Evolutionary conservation across 2,113 vertebrate genomes (phyloP), one percentile per base, ranked within the genome.

Genomic region (Oceanodroma tethys): DNA sequence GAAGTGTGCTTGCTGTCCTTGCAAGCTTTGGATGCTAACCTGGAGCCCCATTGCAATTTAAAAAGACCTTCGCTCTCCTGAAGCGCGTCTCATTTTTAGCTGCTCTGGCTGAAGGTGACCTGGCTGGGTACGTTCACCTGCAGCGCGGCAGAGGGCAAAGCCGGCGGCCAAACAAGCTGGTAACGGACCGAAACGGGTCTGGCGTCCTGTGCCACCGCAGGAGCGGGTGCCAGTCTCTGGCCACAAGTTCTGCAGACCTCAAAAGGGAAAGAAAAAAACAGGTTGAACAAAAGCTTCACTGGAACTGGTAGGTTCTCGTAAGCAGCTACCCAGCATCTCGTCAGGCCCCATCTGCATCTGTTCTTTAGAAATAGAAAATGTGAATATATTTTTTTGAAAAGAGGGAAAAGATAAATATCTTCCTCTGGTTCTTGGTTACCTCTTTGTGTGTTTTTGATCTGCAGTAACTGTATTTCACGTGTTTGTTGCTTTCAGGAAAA

Each of bases 301-400:
- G 56, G 55, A n/a, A 11, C 13, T 22, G 50, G 4, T 4, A 0
- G 0, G 0, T 45, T 55, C 18, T 32, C 3, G 2, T 62, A 14
- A 71, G 68, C 50, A 23, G 68, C 25, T 40, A 7, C 52, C 34
- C 70, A 6, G 34, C 11, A 26, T 58, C 60, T 59, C 81, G 83
- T 34, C 27, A 1, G 59, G 27, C 36, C 71, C 2, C 1, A 1
- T 6, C 40, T 26, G 45, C 19, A 1, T 13, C 67, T 16, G 3
- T 47, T 48, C 59, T 13, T 27, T 42, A 34, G 23, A 38, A 62
- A 26, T 1, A 6, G 18, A 18, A 4, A 7, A 16, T 21, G 14
- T 3, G 5, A 22, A 1, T 3, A 0, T 5, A 0, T 13, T 3
- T 16, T 60, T 67, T 12, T 2, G 0, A 7, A 7, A 52, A 62